Percentiles rank a stretch among this genome's conserved stretches.
These are phyloP conservation scores for Drosophila prolongata DNA, from an alignment of 2,888 invertebrate genomes.

Conservation along the genomic window DNA sequence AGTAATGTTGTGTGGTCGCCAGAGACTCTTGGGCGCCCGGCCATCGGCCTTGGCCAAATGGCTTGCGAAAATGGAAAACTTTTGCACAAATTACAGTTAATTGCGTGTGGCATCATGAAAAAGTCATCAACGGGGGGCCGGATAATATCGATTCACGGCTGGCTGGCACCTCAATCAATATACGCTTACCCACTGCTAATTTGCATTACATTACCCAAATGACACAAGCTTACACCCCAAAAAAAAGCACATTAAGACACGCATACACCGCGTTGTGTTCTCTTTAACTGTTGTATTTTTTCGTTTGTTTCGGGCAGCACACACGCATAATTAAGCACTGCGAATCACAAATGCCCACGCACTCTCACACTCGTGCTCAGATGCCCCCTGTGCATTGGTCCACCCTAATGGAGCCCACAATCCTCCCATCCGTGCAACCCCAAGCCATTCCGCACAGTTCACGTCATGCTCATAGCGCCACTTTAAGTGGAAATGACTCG, in stretches of 20 bases:
- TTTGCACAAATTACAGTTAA: constrained; percentile 57
- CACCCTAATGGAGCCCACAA: constrained; percentile 23
- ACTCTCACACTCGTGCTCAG: not conserved
- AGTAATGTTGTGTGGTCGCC: constrained; percentile 23
- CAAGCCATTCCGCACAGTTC: constrained; percentile 46
- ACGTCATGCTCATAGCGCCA: constrained; percentile 72
- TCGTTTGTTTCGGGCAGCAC: constrained; percentile 17
- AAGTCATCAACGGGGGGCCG: constrained; percentile 27
- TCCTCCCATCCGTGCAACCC: constrained; percentile 1
- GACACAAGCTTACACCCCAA: constrained; percentile 52
- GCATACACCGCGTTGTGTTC: constrained; percentile 58
- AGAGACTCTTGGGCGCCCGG: constrained; percentile 54
- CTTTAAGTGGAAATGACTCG: constrained; percentile 38
- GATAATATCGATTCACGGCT: constrained; percentile 54
- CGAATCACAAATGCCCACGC: constrained; percentile 35
- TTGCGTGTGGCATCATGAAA: constrained; percentile 55
- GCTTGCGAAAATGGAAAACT: constrained; percentile 36
- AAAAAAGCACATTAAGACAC: constrained; percentile 49
- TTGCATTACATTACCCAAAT: constrained; percentile 55
- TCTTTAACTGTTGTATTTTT: constrained; percentile 31
- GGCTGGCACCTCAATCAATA: constrained; percentile 31
- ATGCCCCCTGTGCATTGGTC: constrained; percentile 17
- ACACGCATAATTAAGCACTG: constrained; percentile 66
- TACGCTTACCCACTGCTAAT: constrained; percentile 35
- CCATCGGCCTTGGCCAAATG: constrained; percentile 50